Base-by-base conservation (phyloP, 2,113 vertebrate species). In the Cygnus atratus region DNA sequence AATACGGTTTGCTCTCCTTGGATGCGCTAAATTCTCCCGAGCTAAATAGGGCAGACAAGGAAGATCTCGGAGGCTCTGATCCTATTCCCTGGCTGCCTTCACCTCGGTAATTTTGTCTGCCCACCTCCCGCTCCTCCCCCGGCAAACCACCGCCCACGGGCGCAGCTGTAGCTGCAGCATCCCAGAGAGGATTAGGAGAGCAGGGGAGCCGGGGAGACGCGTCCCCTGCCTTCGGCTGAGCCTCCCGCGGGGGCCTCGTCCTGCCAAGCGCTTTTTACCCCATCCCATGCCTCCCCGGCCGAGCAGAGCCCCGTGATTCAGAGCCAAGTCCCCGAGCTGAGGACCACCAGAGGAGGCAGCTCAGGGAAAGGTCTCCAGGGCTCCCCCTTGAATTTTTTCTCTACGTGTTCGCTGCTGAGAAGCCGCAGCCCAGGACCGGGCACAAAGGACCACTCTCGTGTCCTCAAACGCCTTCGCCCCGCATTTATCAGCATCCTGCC, bases 51-150 rank as follows among this genome's bases (percentile, higher is more conserved):
- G 87, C 25, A 79, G 37, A 88, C 95, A 90, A 91, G 31, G 68
- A 73, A 83, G 87, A 84, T 48, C 70, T 91, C 71, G 39, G 74
- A 48, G 10, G 16, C 6, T 71, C 41, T 29, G 57, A 91, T 70
- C 48, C 85, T 39, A 16, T 88, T 94, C 82, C 90, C 54, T 12
- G 74, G 46, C 93, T 97, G 93, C 58, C 93, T 87, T 71, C 81
- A 26, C 93, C 93, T 91, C 11, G 4, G 28, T 54, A 39, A 50
- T 90, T 94, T 88, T 58, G 20, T 25, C 83, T 96, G 83, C 96
- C 96, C 96, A 97, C 96, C 92, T 94, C 96, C 97, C 25, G 61
- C 78, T 97, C 81, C 88, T 97, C 95, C 97, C 93, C 93, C 84
- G 3, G 88, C 95, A 96, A 96, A 87, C 93, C 87, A 74, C 97